These are phyloP conservation scores for Trinorchestia longiramus DNA, from an alignment of 1,140 invertebrate genomes.

Conservation along the genomic window DNA sequence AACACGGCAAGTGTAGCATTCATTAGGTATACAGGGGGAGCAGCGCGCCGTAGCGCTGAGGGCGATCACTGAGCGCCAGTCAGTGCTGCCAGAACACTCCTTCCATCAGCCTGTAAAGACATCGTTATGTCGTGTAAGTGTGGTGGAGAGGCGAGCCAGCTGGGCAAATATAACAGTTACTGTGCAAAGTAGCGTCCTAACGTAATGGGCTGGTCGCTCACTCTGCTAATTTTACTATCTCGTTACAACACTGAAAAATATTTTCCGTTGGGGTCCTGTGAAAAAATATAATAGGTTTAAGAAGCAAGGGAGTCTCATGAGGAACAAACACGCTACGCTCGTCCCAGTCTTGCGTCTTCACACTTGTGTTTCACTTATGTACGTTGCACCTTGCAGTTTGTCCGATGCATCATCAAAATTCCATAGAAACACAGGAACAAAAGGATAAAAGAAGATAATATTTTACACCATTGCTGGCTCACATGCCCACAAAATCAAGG, in stretches of 20 bases:
- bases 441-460: background rate
- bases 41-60: background rate
- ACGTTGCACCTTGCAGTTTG: background rate
- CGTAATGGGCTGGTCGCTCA: constrained; percentile 16
- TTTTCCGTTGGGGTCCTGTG: constrained; percentile 20
- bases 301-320: background rate
- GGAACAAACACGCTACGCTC: background rate
- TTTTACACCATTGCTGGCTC: background rate
- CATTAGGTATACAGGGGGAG: no score
- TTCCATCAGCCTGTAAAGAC: background rate
- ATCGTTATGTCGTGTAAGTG: background rate
- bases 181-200: constrained; percentile 29
- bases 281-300: background rate
- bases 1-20: no score
- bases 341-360: background rate
- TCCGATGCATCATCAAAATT: background rate
- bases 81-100: background rate
- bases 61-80: background rate
- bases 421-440: background rate
- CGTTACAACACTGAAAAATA: constrained; percentile 15
- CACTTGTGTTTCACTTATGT: background rate
- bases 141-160: background rate
- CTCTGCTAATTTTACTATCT: constrained; percentile 45
- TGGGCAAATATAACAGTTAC: constrained; percentile 5
- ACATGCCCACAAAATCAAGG: background rate